Conservation (phyloP, 2,888 invertebrate genomes). For the Seira musarum region DNA sequence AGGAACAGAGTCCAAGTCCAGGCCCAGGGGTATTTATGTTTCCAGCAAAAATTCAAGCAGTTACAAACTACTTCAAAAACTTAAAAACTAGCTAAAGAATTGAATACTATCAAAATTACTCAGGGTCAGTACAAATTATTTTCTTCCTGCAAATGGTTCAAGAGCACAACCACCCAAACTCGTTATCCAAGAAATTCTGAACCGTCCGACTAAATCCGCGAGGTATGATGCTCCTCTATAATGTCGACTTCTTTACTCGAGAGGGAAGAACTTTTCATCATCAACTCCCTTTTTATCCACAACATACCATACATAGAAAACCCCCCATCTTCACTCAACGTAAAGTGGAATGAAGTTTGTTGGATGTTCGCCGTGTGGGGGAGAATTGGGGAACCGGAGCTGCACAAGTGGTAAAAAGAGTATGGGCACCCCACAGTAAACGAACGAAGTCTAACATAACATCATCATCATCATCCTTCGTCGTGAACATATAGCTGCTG, state of each 20-base stretch:
- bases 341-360: no score
- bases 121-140: no score
- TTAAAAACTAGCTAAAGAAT: no score
- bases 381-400: slow-evolving; percentile 52
- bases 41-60: no score
- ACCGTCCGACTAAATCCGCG: slow-evolving; percentile 6
- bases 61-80: no score
- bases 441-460: neutral
- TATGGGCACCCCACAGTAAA: slow-evolving; percentile 21
- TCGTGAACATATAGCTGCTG: slow-evolving; percentile 9
- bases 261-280: slow-evolving; percentile 41
- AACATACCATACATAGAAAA: neutral
- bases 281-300: slow-evolving; percentile 56
- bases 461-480: slow-evolving; percentile 10
- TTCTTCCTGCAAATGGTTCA: no score
- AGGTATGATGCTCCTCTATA: slow-evolving; percentile 19
- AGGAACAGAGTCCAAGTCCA: no score
- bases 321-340: no score
- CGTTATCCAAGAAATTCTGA: no score
- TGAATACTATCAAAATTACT: no score
- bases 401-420: slow-evolving; percentile 49
- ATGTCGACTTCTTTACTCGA: slow-evolving; percentile 37
- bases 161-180: no score
- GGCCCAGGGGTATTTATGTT: no score
- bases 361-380: slow-evolving; percentile 48